Percentiles rank a stretch among this genome's conserved stretches.
phyloP scores from a whole-genome alignment of 2,113 vertebrate species.

The Hypanus sabinus region DNA sequence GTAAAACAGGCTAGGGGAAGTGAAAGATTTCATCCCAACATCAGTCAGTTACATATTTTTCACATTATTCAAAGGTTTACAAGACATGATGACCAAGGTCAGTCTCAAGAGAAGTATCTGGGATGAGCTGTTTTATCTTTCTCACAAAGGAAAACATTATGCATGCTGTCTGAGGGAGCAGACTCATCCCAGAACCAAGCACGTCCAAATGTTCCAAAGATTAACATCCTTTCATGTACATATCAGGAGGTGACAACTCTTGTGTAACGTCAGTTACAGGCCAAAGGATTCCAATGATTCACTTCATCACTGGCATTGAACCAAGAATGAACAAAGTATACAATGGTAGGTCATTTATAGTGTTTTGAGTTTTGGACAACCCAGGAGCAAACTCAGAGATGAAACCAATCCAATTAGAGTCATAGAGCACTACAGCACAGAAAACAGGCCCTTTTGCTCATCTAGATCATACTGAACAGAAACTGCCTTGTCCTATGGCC shows the following conservation, averaged over 20 bases:
- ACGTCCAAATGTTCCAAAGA: not conserved
- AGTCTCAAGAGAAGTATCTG: not conserved
- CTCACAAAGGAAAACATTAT: not conserved
- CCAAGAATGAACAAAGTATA: not conserved
- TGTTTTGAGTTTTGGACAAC: not conserved
- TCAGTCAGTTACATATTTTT: constrained; percentile 28
- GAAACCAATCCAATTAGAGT: not conserved
- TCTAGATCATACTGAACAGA: too few relatives aligned
- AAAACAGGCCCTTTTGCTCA: too few relatives aligned
- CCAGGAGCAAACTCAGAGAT: not conserved
- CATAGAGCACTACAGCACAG: too few relatives aligned
- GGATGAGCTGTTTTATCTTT: not conserved
- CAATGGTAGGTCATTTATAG: not conserved
- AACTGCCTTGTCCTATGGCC: too few relatives aligned
- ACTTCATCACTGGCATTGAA: not conserved
- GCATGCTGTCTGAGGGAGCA: not conserved
- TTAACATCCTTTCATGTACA: not conserved
- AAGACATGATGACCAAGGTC: constrained; percentile 20
- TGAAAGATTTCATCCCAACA: not conserved
- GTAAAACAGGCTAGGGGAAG: not conserved
- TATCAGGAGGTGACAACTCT: not conserved
- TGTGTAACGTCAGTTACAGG: not conserved
- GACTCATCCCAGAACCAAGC: not conserved
- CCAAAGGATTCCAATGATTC: not conserved
- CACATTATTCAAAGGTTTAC: constrained; percentile 40